phyloP scores from a whole-genome alignment of 2,113 vertebrate species.

The Rhodinocichla rosea region DNA sequence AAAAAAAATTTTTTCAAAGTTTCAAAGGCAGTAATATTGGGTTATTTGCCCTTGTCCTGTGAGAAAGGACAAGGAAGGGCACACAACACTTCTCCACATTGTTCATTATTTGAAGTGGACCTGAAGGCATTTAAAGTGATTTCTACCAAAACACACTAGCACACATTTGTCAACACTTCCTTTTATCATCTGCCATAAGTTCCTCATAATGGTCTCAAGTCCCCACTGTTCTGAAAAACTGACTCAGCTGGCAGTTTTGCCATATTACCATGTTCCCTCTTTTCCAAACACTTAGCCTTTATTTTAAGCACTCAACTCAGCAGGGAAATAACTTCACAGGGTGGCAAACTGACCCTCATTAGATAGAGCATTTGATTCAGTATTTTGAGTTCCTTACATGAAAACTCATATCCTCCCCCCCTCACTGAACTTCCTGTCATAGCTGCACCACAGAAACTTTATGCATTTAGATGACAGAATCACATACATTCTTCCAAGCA shows the following conservation, averaged over 20 bases:
- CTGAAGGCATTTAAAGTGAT: neutral
- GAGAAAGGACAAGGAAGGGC: neutral
- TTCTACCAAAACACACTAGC: neutral
- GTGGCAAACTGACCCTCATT: neutral
- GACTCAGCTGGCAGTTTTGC: neutral
- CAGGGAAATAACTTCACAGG: neutral
- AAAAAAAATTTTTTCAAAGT: neutral
- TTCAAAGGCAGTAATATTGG: neutral
- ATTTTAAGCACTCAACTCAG: neutral
- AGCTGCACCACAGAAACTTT: neutral
- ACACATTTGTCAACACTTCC: neutral
- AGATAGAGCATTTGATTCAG: neutral
- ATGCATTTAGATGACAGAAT: neutral
- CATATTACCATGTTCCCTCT: neutral
- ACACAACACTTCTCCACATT: rapidly evolving
- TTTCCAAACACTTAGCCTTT: neutral
- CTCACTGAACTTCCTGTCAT: neutral
- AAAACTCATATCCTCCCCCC: neutral
- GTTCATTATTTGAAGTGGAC: neutral
- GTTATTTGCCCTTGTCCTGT: neutral
- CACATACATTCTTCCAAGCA: neutral
- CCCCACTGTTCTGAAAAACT: neutral
- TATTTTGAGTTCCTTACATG: neutral
- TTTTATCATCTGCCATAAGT: neutral
- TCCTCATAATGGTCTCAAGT: neutral